Percentiles rank a stretch among this genome's conserved stretches.
These are phyloP conservation scores for Pandemis corylana DNA, from an alignment of 2,888 invertebrate genomes.

Conservation along the genomic window DNA sequence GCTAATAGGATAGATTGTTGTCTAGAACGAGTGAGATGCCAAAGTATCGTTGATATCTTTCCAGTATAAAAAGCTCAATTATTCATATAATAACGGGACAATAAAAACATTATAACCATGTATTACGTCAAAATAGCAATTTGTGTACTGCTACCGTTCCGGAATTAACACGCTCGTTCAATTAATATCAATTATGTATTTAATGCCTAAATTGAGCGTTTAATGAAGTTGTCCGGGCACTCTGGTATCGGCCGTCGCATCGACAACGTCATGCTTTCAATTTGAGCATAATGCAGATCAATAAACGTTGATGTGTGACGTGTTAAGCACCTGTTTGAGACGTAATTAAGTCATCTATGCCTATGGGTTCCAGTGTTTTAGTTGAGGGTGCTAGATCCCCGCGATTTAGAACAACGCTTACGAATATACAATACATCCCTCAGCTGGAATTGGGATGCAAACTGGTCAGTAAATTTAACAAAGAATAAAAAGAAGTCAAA, in stretches of 20 bases:
- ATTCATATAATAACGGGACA: neutral
- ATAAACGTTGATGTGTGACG: conserved; percentile 44
- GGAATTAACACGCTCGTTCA: conserved; percentile 45
- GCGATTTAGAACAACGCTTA: no score
- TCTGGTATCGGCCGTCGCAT: neutral
- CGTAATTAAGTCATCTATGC: neutral
- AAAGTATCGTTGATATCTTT: no score
- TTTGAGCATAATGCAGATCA: conserved; percentile 51
- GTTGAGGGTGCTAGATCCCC: neutral
- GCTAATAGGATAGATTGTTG: no score
- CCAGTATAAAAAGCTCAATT: neutral
- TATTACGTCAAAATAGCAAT: conserved; percentile 22
- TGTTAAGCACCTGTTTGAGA: conserved; percentile 1
- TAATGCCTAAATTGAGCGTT: conserved; percentile 21
- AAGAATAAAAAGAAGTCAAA: no score
- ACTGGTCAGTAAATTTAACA: no score
- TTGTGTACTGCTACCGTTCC: conserved; percentile 16
- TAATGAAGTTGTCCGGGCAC: conserved; percentile 20
- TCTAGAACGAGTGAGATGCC: no score
- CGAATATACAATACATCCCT: no score
- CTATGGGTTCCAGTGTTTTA: neutral
- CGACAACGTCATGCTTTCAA: conserved; percentile 32
- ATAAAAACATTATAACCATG: neutral
- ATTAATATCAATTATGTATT: conserved; percentile 49
- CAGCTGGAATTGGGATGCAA: no score